Base-by-base conservation (phyloP, 2,888 invertebrate species). In the Neelides folsomi region DNA sequence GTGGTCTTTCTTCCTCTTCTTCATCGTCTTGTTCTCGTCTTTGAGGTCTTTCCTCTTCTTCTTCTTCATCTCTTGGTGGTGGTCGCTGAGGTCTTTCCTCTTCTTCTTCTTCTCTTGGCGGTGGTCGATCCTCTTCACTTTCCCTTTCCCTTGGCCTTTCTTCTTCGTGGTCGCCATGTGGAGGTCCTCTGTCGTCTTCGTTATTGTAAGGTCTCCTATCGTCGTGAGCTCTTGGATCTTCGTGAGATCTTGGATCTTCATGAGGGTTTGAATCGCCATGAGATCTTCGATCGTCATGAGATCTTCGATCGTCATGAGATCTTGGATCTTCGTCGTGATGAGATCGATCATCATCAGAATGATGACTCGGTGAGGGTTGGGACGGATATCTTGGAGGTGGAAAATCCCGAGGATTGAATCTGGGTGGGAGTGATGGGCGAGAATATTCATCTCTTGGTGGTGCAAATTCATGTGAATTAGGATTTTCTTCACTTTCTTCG, bases 101-200 rank as follows among this genome's bases (percentile, higher is more conserved):
- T 38, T 52, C 44, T 9, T 50, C 50, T 34, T 53, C 47, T 44
- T 52, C 48, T 10, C 38, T 38, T 16, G 36, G 48, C 19, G 20
- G 35, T 15, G 35, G 43, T 27, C 16, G 39, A 13, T 39, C 19
- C 2, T 27, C 19, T 15, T 44, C 36, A n/a, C 38, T 27, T 15
- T 46, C 27, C 20, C 27, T 12, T 13, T 37, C 18, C 16, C 41
- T 41, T 8, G 27, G 40, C 9, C 13, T 7, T 5, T 47, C 10
- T 3, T 41, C 20, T n/a, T 37, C 15, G 15, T 16, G 37, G 15
- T 4, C 27, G 13, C 37, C 40, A n/a, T 8, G 15, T 6, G 44
- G 20, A n/a, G 47, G 13, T 10, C 35, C 19, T 1, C 40, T 36
- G 20, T 52, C 52, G 12, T 53, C 49, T 9, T 44, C 20, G 10